These are phyloP conservation scores for Spodoptera picta DNA, from an alignment of 2,888 invertebrate genomes.

Conservation along the genomic window DNA sequence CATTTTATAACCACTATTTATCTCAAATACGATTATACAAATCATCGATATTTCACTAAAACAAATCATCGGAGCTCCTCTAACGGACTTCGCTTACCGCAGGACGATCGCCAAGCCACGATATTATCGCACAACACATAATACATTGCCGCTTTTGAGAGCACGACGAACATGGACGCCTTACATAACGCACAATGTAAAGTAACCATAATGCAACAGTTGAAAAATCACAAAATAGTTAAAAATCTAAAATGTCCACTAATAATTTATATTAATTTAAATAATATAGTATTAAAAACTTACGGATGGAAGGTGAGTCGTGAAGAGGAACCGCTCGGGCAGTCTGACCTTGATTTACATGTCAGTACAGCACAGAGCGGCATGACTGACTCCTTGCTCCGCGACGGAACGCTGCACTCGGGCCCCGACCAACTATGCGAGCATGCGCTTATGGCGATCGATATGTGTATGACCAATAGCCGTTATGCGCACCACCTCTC, in stretches of 20 bases:
- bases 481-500: constrained; percentile 44
- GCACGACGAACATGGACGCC: constrained; percentile 1
- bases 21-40: background rate
- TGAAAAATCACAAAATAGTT: constrained; percentile 4
- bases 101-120: constrained; percentile 7
- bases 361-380: constrained; percentile 18
- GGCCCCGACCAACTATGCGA: constrained; percentile 30
- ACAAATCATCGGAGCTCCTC: constrained; percentile 32
- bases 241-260: no score
- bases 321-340: accelerated
- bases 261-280: background rate
- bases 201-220: constrained; percentile 31
- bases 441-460: constrained; percentile 50
- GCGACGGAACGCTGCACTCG: constrained; percentile 24
- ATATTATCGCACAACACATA: constrained; percentile 15
- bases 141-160: constrained; percentile 30
- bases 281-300: constrained; percentile 16
- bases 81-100: constrained; percentile 26
- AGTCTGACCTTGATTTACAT: background rate
- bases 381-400: constrained; percentile 28
- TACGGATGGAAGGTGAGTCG: constrained; percentile 16
- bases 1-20: constrained; percentile 4
- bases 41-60: constrained; percentile 31
- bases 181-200: constrained; percentile 34
- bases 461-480: constrained; percentile 48